Evolutionary conservation across 2,888 invertebrate genomes (phyloP), one percentile per base, ranked within the genome.

Genomic region (Ornithoptera alexandrae): DNA sequence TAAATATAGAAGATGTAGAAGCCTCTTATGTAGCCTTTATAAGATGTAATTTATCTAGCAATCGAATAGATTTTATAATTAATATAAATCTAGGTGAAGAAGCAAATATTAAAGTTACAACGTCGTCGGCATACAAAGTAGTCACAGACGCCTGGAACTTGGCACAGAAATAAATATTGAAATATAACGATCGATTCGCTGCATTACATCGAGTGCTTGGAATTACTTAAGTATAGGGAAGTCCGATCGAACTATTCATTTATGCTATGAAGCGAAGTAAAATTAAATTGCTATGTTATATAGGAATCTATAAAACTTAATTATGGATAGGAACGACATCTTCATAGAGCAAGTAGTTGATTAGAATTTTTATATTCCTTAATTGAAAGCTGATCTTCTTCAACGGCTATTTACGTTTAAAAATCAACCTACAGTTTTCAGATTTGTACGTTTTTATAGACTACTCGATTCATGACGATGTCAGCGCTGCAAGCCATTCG

Each of bases 51-150:
- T 46, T 46, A 46, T 12, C 2, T 18, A 15, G 50, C 18, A 17
- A 50, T 15, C 5, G 50, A 50, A 50, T 15, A 6, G 20, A 2
- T 20, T 20, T 57, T 57, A 57, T 57, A 57, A 57, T 20, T 57
- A 57, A n/a, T 20, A 10, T 57, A 1, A 57, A 22, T 8, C 20
- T 20, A 22, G 22, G 57, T 5, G n/a, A 20, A 57, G 57, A n/a
- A 10, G 20, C 20, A 2, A 57, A 8, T n/a, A 18, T 57, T 20
- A 57, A n/a, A 57, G n/a, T 57, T 8, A 20, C 20, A 50, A 5
- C 20, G 10, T 57, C 57, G 57, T 56, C 67, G 56, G 67, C 67
- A 62, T 67, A 67, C 67, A 67, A 62, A 67, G 36, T 62, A 62
- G 66, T 36, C 67, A 18, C 22, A 20, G 61, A 56, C 56, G 64